Evolutionary conservation across 2,888 invertebrate genomes (phyloP), one percentile per base, ranked within the genome.

Genomic region (Parascotia fuliginaria): DNA sequence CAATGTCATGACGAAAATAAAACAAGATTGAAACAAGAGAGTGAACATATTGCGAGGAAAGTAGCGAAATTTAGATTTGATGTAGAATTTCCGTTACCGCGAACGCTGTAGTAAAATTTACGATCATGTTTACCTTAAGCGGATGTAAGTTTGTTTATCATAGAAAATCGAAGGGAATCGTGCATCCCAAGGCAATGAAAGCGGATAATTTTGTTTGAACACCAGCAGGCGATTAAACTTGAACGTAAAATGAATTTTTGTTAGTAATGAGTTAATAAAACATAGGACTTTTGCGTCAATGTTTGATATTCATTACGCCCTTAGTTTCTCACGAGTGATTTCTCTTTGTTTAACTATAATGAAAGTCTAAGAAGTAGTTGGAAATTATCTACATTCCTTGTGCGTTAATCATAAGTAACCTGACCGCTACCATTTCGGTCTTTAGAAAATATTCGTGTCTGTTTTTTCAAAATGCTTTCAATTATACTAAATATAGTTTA

Each of bases 81-180:
- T 76, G 62, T 75, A 74, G 75, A 79, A 78, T 81, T 79, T 81
- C 81, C 81, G 75, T 74, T 78, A 78, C 75, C 73, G 66, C 70
- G 79, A 70, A 74, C 74, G 70, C 65, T 74, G 55, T 79, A 81
- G 77, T 86, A 83, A 86, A 85, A 88, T 88, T 88, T 84, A 88
- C 84, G 85, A 85, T 64, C 77, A 53, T 88, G 86, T 89, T 89
- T 88, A 85, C 85, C 77, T 83, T 83, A 73, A 77, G 72, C 70
- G 75, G 76, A 82, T 84, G 79, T 81, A 79, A 83, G 87, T 87
- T 87, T 89, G 87, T 89, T 88, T 87, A 87, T 83, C 82, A 79
- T 80, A 78, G 75, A 76, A 81, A 83, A 83, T 85, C 81, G 81
- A 80, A 83, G 81, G 81, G 82, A 81, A 75, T 72, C 69, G 55